These are phyloP conservation scores for Donacobius atricapilla DNA, from an alignment of 2,113 vertebrate species.

Conservation along the genomic window DNA sequence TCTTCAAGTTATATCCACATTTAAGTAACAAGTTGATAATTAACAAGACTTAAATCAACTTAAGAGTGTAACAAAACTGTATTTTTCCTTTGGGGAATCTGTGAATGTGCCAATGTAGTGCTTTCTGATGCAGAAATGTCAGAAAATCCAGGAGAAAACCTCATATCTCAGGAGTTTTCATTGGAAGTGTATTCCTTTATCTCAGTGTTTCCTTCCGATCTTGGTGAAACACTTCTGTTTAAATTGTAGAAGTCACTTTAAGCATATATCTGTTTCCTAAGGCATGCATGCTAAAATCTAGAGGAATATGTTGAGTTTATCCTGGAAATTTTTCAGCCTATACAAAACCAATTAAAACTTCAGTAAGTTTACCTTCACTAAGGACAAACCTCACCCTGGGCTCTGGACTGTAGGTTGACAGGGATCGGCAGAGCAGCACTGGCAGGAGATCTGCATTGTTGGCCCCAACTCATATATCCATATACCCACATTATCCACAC, in stretches of 20 bases:
- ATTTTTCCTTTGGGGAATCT: background rate
- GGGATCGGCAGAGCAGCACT: rapidly evolving
- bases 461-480: background rate
- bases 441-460: background rate
- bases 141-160: background rate
- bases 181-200: background rate
- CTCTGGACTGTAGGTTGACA: background rate
- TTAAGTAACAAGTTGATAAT: background rate
- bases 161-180: background rate
- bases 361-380: background rate
- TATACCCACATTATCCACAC: background rate
- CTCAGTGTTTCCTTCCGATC: background rate
- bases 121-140: background rate
- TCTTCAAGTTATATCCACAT: background rate
- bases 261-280: background rate
- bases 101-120: background rate
- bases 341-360: background rate
- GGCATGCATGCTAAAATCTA: background rate
- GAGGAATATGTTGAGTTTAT: background rate
- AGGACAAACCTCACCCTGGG: background rate
- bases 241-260: background rate
- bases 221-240: background rate
- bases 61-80: background rate
- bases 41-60: background rate
- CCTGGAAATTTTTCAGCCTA: background rate